Base-by-base conservation (phyloP, 37 sponge, comb jelly and placozoan species). In the Geodia barretti region DNA sequence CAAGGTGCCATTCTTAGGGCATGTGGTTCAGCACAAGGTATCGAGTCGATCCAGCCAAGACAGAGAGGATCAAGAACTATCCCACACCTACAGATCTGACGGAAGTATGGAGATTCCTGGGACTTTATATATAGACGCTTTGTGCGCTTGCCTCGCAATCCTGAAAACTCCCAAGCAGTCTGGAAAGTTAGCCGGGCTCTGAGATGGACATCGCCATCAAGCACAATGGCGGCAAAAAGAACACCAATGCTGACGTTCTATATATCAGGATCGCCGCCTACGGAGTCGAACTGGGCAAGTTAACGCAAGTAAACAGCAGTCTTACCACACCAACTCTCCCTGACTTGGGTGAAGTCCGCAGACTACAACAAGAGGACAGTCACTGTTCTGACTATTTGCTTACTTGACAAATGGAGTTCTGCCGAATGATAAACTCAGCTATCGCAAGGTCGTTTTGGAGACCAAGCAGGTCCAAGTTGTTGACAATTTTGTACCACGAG, bases 21-120 rank as follows among this genome's bases (percentile, higher is more conserved):
- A 78, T 36, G 79, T 86, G 35, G 41, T 86, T 86, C 79, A 39
- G 39, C 72, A 32, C 26, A 78, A 20, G 86, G 86, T 7, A 63
- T 86, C 38, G 23, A 47, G 39, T 74, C 86, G 38, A 86, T 35
- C 79, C 79, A 0, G 28, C 66, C 17, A 86, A 86, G 68, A 78
- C 74, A 9, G 43, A 77, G 1, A 77, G 36, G 72, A 54, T 78
- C 4, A 7, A 40, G 36, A 28, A 17, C 14, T 86, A 43, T 35
- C 86, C 86, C 4, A 1, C 20, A 26, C 86, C 86, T 37, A 47
- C 62, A 0, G 79, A 78, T 86, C 60, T 86, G 34, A 62, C 64
- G 2, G 37, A 11, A 25, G 32, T 86, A 31, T 20, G 79, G 20
- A 26, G 70, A 8, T 86, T 86, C 58, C 59, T 86, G 20, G 86